A percentile compares a stretch with the other conserved stretches of the same genome.
Conservation (phyloP, 2,113 vertebrate species). For the Dasyornis broadbenti region DNA sequence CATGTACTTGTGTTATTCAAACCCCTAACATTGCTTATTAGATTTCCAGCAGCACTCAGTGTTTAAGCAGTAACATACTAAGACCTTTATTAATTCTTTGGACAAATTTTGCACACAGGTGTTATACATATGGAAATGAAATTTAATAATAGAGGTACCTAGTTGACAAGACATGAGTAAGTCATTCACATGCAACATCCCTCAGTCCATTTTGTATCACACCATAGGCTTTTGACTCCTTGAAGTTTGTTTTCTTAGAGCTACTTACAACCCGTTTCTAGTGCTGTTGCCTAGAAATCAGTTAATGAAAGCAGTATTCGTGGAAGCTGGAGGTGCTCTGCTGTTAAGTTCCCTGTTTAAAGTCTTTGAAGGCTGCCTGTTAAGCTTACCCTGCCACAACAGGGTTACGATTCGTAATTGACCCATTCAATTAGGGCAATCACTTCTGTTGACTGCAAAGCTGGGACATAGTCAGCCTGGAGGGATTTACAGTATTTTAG, state of each 20-base stretch:
- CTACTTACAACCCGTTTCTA: not conserved
- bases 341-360: slow-evolving; percentile 27
- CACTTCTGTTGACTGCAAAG: not conserved
- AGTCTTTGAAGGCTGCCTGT: slow-evolving; percentile 11
- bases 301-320: not conserved
- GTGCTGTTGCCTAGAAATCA: slow-evolving; percentile 37
- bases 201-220: not conserved
- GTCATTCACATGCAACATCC: not conserved
- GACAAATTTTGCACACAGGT: not conserved
- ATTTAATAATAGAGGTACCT: slow-evolving; percentile 27
- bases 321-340: not conserved
- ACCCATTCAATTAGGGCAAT: not conserved
- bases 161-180: slow-evolving; percentile 40
- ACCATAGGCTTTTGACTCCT: not conserved
- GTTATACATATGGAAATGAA: not conserved
- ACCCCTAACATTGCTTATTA: not conserved
- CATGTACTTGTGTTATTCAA: not conserved
- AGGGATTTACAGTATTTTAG: not conserved
- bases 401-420: not conserved
- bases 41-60: not conserved
- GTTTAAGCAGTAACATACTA: not conserved
- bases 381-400: not conserved
- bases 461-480: not conserved
- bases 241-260: slow-evolving; percentile 28
- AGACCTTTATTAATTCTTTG: not conserved